A percentile compares a stretch with the other conserved stretches of the same genome.
phyloP scores from a whole-genome alignment of 2,113 vertebrate species.

The Piaya cayana region DNA sequence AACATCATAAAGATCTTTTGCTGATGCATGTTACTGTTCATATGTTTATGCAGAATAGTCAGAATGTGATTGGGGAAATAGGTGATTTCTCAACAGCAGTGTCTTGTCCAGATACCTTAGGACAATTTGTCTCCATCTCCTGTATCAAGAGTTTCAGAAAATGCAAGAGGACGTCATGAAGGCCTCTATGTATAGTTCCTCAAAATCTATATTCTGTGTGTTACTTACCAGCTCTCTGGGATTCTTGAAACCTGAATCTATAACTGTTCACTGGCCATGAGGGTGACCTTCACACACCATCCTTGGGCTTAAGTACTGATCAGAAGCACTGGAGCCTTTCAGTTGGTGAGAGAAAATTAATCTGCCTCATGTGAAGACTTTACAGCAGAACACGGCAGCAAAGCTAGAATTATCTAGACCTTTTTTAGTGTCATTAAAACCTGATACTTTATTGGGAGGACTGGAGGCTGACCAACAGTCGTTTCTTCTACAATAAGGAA shows the following conservation, averaged over 20 bases:
- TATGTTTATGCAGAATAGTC: not conserved
- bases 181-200: not conserved
- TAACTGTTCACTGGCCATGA: not conserved
- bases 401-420: not conserved
- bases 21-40: not conserved
- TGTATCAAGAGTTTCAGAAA: not conserved
- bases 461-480: not conserved
- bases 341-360: not conserved
- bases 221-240: not conserved
- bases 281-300: not conserved
- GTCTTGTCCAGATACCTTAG: not conserved
- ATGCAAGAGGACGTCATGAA: not conserved
- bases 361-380: not conserved
- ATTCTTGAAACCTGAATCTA: not conserved
- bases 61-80: not conserved
- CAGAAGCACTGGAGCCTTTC: not conserved
- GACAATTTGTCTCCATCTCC: not conserved
- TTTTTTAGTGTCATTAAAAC: not conserved
- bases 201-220: not conserved
- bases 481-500: not conserved
- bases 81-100: not conserved
- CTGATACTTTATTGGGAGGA: not conserved
- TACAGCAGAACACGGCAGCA: not conserved
- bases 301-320: not conserved
- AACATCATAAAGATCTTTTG: not conserved